Conservation (phyloP, 2,113 vertebrate species). For the Athene cunicularia region DNA sequence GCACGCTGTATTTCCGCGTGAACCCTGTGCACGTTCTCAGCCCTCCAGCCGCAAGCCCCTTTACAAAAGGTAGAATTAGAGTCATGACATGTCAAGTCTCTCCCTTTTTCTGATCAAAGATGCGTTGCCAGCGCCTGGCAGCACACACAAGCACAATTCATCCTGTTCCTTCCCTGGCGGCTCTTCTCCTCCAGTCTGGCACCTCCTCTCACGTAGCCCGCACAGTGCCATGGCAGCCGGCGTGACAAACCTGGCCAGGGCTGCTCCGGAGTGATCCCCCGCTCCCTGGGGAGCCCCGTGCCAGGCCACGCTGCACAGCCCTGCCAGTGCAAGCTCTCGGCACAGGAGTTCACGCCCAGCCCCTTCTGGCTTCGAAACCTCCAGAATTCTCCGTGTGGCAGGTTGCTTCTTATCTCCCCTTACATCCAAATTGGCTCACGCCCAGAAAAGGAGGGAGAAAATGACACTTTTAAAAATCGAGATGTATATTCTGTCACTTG, state of each 20-base stretch:
- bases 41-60: neutral
- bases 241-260: neutral
- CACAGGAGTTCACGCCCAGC: neutral
- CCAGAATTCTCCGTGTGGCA: rapidly evolving
- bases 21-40: neutral
- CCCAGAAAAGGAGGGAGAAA: neutral
- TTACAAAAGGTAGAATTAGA: neutral
- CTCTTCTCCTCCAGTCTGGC: neutral
- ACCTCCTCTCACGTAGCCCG: neutral
- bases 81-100: neutral
- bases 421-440: neutral
- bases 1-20: neutral
- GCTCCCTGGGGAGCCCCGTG: rapidly evolving
- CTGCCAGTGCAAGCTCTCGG: rapidly evolving
- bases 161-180: neutral
- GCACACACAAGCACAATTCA: neutral
- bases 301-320: rapidly evolving
- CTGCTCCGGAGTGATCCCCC: neutral
- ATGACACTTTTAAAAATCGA: neutral
- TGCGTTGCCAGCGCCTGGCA: rapidly evolving
- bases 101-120: neutral
- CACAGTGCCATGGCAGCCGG: neutral
- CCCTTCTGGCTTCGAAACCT: neutral
- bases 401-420: neutral
- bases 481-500: constrained; percentile 9